These are phyloP conservation scores for Bradypodion pumilum DNA, from an alignment of 2,797 vertebrate species.

Conservation along the genomic window DNA sequence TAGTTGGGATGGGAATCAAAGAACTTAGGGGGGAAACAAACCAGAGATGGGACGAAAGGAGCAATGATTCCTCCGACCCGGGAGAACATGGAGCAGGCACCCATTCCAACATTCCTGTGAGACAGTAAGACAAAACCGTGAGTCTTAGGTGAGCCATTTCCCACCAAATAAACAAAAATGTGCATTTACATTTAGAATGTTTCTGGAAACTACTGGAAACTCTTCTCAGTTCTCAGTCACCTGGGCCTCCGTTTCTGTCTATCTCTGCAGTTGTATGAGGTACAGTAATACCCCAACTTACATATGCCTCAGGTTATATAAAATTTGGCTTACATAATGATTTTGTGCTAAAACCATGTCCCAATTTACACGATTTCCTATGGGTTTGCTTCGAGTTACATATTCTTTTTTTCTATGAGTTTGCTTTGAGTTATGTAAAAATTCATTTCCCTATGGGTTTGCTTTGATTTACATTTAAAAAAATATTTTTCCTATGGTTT, in stretches of 20 bases:
- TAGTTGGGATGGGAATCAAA: neutral
- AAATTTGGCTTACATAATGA: too few species aligned
- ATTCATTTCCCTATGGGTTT: too few species aligned
- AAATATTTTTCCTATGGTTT: too few species aligned
- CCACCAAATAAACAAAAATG: neutral
- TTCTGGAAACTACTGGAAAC: neutral
- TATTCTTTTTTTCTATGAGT: too few species aligned
- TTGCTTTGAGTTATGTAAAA: too few species aligned
- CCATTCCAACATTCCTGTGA: constrained; percentile 80
- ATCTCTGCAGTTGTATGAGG: neutral
- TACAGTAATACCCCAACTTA: too few species aligned
- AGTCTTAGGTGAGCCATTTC: neutral
- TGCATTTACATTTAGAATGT: too few species aligned
- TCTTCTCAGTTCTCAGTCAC: neutral
- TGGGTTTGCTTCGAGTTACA: too few species aligned
- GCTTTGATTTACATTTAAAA: too few species aligned
- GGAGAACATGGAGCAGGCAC: constrained; percentile 83
- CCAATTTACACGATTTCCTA: too few species aligned
- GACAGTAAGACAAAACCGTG: constrained; percentile 19
- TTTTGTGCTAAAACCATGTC: too few species aligned
- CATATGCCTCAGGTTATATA: too few species aligned
- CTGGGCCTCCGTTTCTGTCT: neutral
- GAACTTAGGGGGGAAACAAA: constrained; percentile 61
- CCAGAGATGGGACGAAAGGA: constrained; percentile 82
- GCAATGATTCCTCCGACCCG: constrained; percentile 81